A percentile compares a stretch with the other conserved stretches of the same genome.
Evolutionary conservation across 2,888 invertebrate species (phyloP).

Genomic region (Drosophila colorata): DNA sequence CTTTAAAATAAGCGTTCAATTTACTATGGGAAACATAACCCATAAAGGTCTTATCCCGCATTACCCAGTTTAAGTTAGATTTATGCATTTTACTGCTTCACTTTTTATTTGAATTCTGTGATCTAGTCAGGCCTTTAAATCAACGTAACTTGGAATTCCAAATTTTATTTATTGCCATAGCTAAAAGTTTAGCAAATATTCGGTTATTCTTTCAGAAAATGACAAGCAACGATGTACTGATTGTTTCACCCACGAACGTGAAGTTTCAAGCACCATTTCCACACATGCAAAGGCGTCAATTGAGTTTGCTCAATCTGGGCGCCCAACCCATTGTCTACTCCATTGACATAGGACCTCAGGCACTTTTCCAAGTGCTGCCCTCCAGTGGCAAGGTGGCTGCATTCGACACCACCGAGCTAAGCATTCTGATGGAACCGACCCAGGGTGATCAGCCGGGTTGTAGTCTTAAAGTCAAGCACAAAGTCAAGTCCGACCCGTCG

Average conservation of each 20-base stretch:
- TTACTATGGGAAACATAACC: too few species aligned
- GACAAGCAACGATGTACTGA: constrained; percentile 17
- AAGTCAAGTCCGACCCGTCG: rapidly evolving
- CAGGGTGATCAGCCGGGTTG: rapidly evolving
- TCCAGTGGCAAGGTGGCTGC: constrained; percentile 14
- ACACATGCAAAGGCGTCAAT: constrained; percentile 34
- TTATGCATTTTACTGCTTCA: not conserved
- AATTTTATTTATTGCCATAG: not conserved
- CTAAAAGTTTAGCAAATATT: not conserved
- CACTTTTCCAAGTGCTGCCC: not conserved
- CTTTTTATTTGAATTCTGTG: not conserved
- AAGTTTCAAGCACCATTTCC: constrained; percentile 39
- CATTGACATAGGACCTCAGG: constrained; percentile 2
- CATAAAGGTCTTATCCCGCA: too few species aligned
- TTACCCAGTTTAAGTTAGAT: not conserved
- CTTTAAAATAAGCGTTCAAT: too few species aligned
- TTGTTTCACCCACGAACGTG: constrained; percentile 30
- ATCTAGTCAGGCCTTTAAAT: not conserved
- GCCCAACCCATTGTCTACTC: constrained; percentile 16
- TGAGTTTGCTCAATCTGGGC: constrained; percentile 45
- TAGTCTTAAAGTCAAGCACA: constrained; percentile 14
- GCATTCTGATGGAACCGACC: constrained; percentile 31
- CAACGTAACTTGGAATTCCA: not conserved
- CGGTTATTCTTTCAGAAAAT: constrained; percentile 10
- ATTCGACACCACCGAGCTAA: constrained; percentile 48